Percentiles rank a stretch among this genome's conserved stretches.
These are phyloP conservation scores for Paramisgurnus dabryanus DNA, from an alignment of 2,113 vertebrate species.

Conservation along the genomic window DNA sequence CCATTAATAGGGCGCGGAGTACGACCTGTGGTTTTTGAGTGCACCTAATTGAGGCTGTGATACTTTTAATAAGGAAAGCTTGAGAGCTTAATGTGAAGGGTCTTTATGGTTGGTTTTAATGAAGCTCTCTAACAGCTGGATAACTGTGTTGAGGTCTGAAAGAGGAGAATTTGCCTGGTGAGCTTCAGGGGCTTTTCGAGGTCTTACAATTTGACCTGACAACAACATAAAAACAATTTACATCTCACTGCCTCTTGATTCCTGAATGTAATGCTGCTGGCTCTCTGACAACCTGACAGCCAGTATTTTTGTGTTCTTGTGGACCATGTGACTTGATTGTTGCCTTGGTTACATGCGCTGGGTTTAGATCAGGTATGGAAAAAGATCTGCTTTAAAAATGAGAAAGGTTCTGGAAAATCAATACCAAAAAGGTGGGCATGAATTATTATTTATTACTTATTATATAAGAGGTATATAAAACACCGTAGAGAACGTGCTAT, in stretches of 20 bases:
- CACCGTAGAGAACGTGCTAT: neutral
- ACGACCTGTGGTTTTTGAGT: neutral
- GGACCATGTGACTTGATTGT: conserved; percentile 31
- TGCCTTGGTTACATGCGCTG: conserved; percentile 40
- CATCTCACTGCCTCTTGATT: neutral
- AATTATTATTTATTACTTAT: neutral
- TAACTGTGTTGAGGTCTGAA: neutral
- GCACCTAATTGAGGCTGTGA: neutral
- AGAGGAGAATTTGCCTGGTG: neutral
- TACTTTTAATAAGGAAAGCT: neutral
- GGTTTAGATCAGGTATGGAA: conserved; percentile 27
- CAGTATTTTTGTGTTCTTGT: conserved; percentile 23
- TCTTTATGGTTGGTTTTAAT: conserved; percentile 16
- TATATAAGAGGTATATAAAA: no score
- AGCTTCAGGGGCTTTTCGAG: neutral
- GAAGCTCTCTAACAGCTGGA: neutral
- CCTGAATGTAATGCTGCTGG: neutral
- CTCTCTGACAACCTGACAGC: conserved; percentile 24
- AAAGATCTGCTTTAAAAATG: conserved; percentile 29
- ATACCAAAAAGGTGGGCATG: conserved; percentile 16
- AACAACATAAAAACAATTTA: neutral
- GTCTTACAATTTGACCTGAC: neutral
- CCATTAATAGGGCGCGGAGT: neutral
- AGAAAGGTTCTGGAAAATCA: conserved; percentile 9
- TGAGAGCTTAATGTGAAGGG: conserved; percentile 17